Base-by-base conservation (phyloP, 2,113 vertebrate genomes). In the Chauna torquata region DNA sequence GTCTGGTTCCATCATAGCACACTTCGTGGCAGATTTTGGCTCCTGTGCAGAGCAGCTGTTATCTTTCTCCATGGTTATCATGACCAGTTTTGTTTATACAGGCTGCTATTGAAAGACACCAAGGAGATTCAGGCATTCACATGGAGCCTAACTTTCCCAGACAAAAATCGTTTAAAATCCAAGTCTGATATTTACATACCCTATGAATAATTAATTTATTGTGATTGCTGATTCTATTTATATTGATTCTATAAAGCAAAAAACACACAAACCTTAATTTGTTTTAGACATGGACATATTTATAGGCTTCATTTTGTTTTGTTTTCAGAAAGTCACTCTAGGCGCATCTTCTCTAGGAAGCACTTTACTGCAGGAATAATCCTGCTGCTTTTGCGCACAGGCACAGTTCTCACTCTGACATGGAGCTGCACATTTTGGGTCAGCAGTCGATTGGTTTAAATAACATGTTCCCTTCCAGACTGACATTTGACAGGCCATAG, bases 101-200 rank as follows among this genome's bases (percentile, higher is more conserved):
- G 68, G 78, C 34, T 96, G 86, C 94, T 97, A 44, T 89, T 96
- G 94, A 95, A 92, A 64, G 13, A 18, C 59, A 88, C 45, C 38
- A 17, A 75, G 89, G 64, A 68, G 76, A 88, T 81, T n/a, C 70
- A 72, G 2, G 8, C 81, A 83, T 80, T 78, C 92, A 77, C 88
- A 30, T 6, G 5, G 84, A 94, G 61, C 61, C 82, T 54, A 32
- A 58, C 78, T 89, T 84, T 68, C 69, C 88, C 30, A 81, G 89
- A 19, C 44, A 28, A 81, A 92, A 92, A 88, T 55, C 75, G 12
- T 65, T 58, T 42, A 34, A 86, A 70, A 80, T 2, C 47, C 82
- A 70, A 58, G 55, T 27, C 36, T 80, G 10, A 2, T 74, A 15
- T 88, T 94, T 79, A 30, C 68, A 40, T 32, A n/a, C 17, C 30